Conservation (phyloP, 2,888 invertebrate genomes). For the Zeuzera pyrina region DNA sequence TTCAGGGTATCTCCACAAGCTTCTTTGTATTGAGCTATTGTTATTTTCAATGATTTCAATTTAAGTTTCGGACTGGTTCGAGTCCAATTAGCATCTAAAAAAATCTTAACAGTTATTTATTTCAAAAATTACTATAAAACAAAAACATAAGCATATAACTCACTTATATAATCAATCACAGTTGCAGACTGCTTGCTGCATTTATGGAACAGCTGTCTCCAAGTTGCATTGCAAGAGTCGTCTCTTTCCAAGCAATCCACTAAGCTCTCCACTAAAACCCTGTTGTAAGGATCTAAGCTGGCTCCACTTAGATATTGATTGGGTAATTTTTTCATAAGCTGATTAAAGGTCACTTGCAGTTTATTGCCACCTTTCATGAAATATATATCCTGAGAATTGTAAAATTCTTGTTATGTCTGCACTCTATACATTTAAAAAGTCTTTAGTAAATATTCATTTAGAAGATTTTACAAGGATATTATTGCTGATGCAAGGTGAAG, state of each 20-base stretch:
- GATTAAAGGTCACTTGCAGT: constrained; percentile 72
- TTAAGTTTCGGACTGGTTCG: constrained; percentile 47
- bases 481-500: too few relatives aligned
- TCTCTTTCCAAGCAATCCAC: constrained; percentile 75
- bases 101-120: background rate
- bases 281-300: constrained; percentile 54
- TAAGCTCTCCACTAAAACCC: constrained; percentile 75
- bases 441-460: too few relatives aligned
- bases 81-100: constrained; percentile 48
- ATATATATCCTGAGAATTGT: constrained; percentile 49
- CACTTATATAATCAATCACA: constrained; percentile 73
- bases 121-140: background rate
- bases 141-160: constrained; percentile 18
- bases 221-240: constrained; percentile 75
- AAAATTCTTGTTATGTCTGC: too few relatives aligned
- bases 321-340: constrained; percentile 76
- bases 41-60: constrained; percentile 45
- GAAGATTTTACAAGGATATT: too few relatives aligned
- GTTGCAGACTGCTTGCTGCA: constrained; percentile 78
- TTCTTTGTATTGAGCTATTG: constrained; percentile 50
- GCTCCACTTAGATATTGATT: constrained; percentile 59
- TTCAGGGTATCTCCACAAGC: constrained; percentile 53
- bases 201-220: constrained; percentile 79
- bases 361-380: constrained; percentile 60
- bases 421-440: too few relatives aligned